Conservation (phyloP, 2,888 invertebrate species). For the Horisme vitalbata region DNA sequence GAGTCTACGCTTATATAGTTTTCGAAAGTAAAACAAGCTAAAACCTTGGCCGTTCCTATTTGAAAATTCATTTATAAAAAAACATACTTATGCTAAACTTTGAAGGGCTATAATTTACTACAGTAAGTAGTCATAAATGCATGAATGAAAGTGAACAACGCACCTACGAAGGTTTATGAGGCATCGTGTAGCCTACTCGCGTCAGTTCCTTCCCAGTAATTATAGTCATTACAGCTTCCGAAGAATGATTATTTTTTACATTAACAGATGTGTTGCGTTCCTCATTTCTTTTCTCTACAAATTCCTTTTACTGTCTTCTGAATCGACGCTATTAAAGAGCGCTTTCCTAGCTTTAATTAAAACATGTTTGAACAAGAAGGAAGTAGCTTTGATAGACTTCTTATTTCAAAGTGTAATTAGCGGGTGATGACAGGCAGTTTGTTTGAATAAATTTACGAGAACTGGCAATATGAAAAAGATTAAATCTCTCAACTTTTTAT, state of each 20-base stretch:
- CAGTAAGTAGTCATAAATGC: not conserved
- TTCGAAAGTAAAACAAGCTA: too few species aligned
- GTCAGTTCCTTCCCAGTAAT: conserved; percentile 25
- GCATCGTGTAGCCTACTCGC: conserved; percentile 21
- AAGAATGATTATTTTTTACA: conserved; percentile 25
- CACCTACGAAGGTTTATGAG: conserved; percentile 23
- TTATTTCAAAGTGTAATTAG: conserved; percentile 22
- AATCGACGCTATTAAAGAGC: conserved; percentile 7
- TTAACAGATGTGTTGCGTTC: conserved; percentile 28
- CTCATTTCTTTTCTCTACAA: conserved; percentile 40
- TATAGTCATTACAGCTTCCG: conserved; percentile 28
- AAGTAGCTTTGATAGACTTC: conserved; percentile 33
- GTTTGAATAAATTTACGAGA: conserved; percentile 16
- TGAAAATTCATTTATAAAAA: too few species aligned
- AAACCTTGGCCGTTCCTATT: too few species aligned
- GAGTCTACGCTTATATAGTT: too few species aligned
- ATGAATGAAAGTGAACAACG: conserved; percentile 8
- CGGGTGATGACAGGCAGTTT: conserved; percentile 26
- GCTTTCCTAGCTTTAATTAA: conserved; percentile 26
- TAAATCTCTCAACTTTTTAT: conserved; percentile 2
- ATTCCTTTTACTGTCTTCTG: conserved; percentile 31
- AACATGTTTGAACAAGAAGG: conserved; percentile 33
- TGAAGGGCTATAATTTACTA: too few species aligned
- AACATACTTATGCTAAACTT: too few species aligned
- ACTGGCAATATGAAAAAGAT: not conserved